Evolutionary conservation across 2,888 invertebrate genomes (phyloP), one percentile per base, ranked within the genome.

Genomic region (Mimachlamys varia): DNA sequence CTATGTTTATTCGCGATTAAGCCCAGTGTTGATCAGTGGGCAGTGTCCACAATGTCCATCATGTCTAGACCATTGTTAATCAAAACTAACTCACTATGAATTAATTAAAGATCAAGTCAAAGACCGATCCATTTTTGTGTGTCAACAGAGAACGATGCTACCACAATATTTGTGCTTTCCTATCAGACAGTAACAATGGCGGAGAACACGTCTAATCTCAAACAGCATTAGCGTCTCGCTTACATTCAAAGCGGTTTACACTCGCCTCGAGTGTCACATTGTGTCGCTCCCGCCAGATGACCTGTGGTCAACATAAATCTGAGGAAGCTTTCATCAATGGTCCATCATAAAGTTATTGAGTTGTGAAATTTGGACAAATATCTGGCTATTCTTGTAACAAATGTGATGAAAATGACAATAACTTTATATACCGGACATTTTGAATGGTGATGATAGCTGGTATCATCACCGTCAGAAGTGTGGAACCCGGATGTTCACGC

Each of bases 21-120:
- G 76, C 76, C 33, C 33, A 12, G 27, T 33, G 76, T 33, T 76
- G 76, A 76, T 27, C 76, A 76, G 76, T 76, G 76, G 76, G 76
- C 76, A 76, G 76, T 76, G 33, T 76, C 76, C 76, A 76, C 76
- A 76, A 76, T 27, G 76, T 33, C 33, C 76, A 76, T 76, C 76
- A 33, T 76, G 76, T 76, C 76, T 76, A 76, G 76, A 76, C 76
- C 76, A 76, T 76, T 76, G 76, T 76, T 76, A 76, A 76, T 76
- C 76, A 76, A 76, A 76, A 76, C 33, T 33, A 76, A 76, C 76
- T 76, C 76, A 17, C 76, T 76, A 76, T 76, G 76, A 76, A 76
- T 76, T 76, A 76, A 76, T 76, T 76, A 76, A 76, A 76, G 76
- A 76, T 76, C 76, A 76, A 76, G 76, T 33, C 33, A 33, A 76